A percentile compares a stretch with the other conserved stretches of the same genome.
Evolutionary conservation across 1,140 invertebrate genomes (phyloP).

Genomic region (Ceratosolen solmsi): DNA sequence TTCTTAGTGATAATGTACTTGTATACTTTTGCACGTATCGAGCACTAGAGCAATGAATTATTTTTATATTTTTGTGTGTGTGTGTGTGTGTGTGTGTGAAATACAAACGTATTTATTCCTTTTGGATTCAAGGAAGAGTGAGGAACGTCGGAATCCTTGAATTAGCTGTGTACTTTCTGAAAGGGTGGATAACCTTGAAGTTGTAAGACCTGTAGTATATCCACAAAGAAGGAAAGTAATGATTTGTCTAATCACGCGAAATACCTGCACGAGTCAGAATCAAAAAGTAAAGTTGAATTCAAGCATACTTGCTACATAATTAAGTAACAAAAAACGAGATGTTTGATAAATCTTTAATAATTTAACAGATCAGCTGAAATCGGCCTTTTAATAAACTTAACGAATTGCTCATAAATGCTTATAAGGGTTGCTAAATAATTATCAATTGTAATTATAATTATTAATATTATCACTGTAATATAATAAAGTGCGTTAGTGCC

Average conservation of each 20-base stretch:
- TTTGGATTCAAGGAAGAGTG: neutral
- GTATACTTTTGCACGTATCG: neutral
- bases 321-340: no score
- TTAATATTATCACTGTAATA: no score
- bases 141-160: slow-evolving; percentile 2
- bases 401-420: no score
- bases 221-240: neutral
- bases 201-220: neutral
- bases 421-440: no score
- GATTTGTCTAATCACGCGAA: slow-evolving; percentile 10
- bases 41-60: neutral
- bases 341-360: no score
- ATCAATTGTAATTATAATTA: no score
- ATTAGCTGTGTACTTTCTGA: neutral
- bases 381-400: no score
- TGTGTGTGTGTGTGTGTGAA: neutral
- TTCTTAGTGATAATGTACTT: neutral
- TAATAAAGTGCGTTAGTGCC: no score
- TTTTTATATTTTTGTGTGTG: neutral
- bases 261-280: neutral
- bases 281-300: neutral
- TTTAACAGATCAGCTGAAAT: no score
- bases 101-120: neutral
- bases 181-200: slow-evolving; percentile 8
- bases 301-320: no score